A percentile compares a stretch with the other conserved stretches of the same genome.
Evolutionary conservation across 2,797 vertebrate genomes (phyloP).

Genomic region (Oryzias dopingdopingensis): DNA sequence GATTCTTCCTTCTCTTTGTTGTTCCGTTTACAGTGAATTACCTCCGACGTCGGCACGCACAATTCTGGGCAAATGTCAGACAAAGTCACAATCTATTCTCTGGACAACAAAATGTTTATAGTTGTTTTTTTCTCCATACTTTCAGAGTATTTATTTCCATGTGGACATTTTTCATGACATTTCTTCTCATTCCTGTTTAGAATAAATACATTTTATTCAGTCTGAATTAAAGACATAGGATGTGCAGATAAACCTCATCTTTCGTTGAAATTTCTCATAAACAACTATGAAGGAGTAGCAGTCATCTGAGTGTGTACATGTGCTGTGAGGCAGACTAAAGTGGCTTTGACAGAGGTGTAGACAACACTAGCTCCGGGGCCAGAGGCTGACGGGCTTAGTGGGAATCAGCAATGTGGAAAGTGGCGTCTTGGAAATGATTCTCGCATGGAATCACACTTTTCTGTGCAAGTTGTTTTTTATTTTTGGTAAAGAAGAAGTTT

Average conservation of each 20-base stretch:
- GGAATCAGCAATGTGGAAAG: conserved; percentile 66
- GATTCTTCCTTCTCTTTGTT: conserved; percentile 28
- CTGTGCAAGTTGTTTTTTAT: background rate
- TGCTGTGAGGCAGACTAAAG: conserved; percentile 52
- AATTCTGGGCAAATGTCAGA: too few relatives aligned
- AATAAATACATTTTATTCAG: background rate
- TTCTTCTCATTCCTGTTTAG: background rate
- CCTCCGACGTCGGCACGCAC: background rate
- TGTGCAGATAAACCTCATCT: background rate
- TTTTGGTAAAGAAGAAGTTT: conserved; percentile 26
- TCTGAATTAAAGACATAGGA: background rate
- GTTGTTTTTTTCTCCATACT: conserved; percentile 11
- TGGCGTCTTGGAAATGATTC: conserved; percentile 54
- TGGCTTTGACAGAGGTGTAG: conserved; percentile 52
- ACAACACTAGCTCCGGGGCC: conserved; percentile 32
- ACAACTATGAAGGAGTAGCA: background rate
- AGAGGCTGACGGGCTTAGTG: conserved; percentile 60
- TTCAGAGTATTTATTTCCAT: background rate
- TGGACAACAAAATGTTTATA: conserved; percentile 1
- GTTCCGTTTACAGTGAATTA: conserved; percentile 13
- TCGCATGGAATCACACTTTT: conserved; percentile 56
- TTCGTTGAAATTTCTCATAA: background rate
- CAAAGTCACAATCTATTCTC: too few relatives aligned
- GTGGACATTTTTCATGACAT: background rate
- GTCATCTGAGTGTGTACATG: background rate